These are phyloP conservation scores for Dromiciops gliroides DNA, from an alignment of 2,113 vertebrate species.

Conservation along the genomic window DNA sequence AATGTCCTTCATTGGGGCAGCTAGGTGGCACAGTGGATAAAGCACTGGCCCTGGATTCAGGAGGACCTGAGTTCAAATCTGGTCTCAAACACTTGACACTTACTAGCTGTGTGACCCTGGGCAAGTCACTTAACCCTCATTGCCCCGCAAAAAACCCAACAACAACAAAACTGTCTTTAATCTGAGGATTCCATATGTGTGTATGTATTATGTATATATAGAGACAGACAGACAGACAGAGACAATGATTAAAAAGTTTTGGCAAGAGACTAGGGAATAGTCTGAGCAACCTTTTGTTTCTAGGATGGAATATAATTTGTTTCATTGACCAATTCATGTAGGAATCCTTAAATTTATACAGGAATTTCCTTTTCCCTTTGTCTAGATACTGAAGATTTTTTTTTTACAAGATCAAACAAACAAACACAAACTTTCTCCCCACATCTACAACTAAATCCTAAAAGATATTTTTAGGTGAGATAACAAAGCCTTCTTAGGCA, in stretches of 20 bases:
- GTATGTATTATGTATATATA: no score
- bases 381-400: not conserved
- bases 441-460: not conserved
- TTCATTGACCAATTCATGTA: not conserved
- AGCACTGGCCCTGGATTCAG: no score
- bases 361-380: not conserved
- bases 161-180: no score
- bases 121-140: no score
- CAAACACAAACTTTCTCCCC: not conserved
- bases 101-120: no score
- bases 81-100: no score
- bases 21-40: no score
- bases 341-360: not conserved
- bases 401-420: not conserved
- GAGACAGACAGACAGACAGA: not conserved
- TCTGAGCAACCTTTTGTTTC: not conserved
- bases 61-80: no score
- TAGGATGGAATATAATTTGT: not conserved
- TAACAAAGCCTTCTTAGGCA: not conserved
- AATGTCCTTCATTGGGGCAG: not conserved
- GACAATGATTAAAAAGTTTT: not conserved
- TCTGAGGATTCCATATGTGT: no score
- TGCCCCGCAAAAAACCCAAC: no score
- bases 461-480: not conserved
- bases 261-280: not conserved